A percentile compares a stretch with the other conserved stretches of the same genome.
Evolutionary conservation across 2,888 invertebrate species (phyloP).

Genomic region (Drymonia ruficornis): DNA sequence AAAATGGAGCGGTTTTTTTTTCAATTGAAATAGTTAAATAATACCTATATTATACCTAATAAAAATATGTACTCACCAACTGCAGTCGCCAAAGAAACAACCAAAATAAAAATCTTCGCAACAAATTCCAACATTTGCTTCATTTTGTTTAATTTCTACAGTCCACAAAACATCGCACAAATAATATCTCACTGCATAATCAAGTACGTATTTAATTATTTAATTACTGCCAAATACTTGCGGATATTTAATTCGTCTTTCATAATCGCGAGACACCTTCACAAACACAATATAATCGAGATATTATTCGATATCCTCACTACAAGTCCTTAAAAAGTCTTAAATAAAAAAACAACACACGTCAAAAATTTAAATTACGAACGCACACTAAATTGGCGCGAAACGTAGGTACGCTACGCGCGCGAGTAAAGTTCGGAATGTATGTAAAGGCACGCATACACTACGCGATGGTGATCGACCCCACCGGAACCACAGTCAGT

Average conservation of each 20-base stretch:
- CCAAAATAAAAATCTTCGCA: constrained; percentile 59
- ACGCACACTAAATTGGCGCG: constrained; percentile 56
- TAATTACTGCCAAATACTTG: constrained; percentile 14
- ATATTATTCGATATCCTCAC: constrained; percentile 5
- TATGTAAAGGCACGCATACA: constrained; percentile 68
- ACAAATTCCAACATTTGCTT: constrained; percentile 57
- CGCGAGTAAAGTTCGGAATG: constrained; percentile 61
- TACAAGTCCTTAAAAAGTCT: constrained; percentile 15
- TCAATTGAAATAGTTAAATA: no score
- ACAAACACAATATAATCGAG: constrained; percentile 18
- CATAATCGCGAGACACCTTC: constrained; percentile 26
- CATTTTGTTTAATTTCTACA: constrained; percentile 58
- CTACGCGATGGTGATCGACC: constrained; percentile 77
- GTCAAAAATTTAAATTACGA: constrained; percentile 35
- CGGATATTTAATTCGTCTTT: constrained; percentile 16
- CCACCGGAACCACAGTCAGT: constrained; percentile 85
- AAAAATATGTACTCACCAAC: constrained; percentile 60
- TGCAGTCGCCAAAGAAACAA: constrained; percentile 44
- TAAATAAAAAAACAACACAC: constrained; percentile 31
- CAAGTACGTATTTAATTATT: constrained; percentile 12
- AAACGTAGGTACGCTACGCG: constrained; percentile 54
- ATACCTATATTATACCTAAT: no score
- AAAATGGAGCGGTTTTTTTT: no score
- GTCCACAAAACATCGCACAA: constrained; percentile 53
- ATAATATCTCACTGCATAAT: constrained; percentile 29